Evolutionary conservation across 1,140 invertebrate species (phyloP).

Genomic region (Drosophila sechellia): DNA sequence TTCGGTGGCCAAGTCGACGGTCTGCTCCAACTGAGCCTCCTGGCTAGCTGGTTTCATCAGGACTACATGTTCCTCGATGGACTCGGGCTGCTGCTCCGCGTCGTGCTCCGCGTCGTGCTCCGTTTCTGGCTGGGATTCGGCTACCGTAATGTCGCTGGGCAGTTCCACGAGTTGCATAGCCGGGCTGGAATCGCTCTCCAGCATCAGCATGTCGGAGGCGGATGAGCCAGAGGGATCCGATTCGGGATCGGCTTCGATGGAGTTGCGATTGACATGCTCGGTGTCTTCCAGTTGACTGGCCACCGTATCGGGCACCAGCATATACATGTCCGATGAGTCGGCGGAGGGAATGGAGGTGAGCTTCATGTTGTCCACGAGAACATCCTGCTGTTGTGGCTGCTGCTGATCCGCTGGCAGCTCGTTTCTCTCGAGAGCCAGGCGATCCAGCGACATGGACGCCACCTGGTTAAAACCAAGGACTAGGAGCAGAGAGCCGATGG

Average conservation of each 20-base stretch:
- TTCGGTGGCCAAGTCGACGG: slow-evolving; percentile 50
- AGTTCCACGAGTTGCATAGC: slow-evolving; percentile 68
- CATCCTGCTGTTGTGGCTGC: slow-evolving; percentile 1
- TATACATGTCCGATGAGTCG: slow-evolving; percentile 68
- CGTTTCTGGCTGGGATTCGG: slow-evolving; percentile 31
- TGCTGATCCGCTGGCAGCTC: slow-evolving; percentile 46
- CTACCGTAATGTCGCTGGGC: slow-evolving; percentile 55
- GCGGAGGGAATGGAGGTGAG: slow-evolving; percentile 60
- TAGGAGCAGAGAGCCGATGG: slow-evolving; percentile 29
- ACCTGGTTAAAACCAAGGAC: slow-evolving; percentile 3
- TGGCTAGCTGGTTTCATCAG: slow-evolving; percentile 38
- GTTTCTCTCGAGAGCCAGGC: slow-evolving; percentile 72
- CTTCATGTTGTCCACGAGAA: slow-evolving; percentile 75
- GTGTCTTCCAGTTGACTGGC: slow-evolving; percentile 66
- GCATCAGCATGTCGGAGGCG: slow-evolving; percentile 73
- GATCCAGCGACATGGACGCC: slow-evolving; percentile 73
- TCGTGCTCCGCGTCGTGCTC: slow-evolving; percentile 13
- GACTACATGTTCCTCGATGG: slow-evolving; percentile 65
- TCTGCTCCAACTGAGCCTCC: slow-evolving; percentile 54
- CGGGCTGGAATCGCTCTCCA: slow-evolving; percentile 74
- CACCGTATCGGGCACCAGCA: slow-evolving; percentile 68
- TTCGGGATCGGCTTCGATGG: slow-evolving; percentile 51
- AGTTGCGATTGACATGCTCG: slow-evolving; percentile 67
- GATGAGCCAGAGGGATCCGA: slow-evolving; percentile 24
- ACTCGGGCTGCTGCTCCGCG: slow-evolving; percentile 29